phyloP scores from a whole-genome alignment of 1,140 invertebrate species.

The Leptoteleia sp. region DNA sequence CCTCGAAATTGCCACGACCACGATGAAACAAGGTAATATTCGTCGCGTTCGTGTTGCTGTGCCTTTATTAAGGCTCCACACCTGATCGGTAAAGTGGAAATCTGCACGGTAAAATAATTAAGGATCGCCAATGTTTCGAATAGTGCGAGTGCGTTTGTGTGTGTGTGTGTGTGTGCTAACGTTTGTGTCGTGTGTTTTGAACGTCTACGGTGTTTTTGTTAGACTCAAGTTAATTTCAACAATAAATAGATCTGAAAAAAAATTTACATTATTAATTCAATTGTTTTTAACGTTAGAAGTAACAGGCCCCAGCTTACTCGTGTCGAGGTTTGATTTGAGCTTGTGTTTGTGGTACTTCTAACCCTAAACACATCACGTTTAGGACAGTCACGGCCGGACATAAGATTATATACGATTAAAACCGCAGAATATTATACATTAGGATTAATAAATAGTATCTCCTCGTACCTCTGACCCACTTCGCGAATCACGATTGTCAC shows the following conservation, averaged over 20 bases:
- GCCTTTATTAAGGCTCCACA: too few relatives aligned
- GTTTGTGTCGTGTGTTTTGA: slow-evolving; percentile 8
- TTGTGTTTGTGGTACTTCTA: slow-evolving; percentile 54
- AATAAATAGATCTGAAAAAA: slow-evolving; percentile 42
- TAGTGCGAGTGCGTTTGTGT: too few relatives aligned
- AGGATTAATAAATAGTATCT: slow-evolving; percentile 26
- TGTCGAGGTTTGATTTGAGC: too few relatives aligned
- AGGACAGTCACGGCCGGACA: slow-evolving; percentile 18
- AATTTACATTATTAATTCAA: slow-evolving; percentile 11
- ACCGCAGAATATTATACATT: slow-evolving; percentile 54
- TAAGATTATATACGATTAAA: slow-evolving; percentile 38
- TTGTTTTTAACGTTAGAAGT: slow-evolving; percentile 31
- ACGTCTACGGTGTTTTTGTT: background rate
- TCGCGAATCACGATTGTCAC: slow-evolving; percentile 54
- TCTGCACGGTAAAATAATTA: background rate
- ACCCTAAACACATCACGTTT: slow-evolving; percentile 11
- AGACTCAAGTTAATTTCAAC: background rate
- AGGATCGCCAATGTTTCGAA: background rate
- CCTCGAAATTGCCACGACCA: slow-evolving; percentile 15
- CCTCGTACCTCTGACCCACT: slow-evolving; percentile 76
- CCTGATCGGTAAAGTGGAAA: slow-evolving; percentile 8
- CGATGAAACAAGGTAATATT: too few relatives aligned
- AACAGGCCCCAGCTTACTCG: too few relatives aligned
- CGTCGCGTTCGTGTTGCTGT: too few relatives aligned
- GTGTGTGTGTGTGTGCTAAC: background rate